Percentiles rank a stretch among this genome's conserved stretches.
Evolutionary conservation across 2,888 invertebrate genomes (phyloP).

Genomic region (Dryobotodes eremita): DNA sequence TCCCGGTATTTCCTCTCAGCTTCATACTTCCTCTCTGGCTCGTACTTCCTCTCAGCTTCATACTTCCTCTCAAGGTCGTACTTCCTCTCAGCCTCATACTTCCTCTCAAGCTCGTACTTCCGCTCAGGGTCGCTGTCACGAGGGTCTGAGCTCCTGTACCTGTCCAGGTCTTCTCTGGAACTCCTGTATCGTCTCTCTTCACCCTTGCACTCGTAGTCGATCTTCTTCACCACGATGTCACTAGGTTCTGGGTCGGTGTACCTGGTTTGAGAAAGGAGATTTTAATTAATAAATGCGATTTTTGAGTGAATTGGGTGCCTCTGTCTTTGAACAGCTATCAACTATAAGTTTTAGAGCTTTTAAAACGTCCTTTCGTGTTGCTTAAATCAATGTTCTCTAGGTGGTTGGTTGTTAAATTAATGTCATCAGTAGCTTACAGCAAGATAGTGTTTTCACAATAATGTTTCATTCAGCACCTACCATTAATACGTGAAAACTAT

Average conservation of each 20-base stretch:
- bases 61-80: conserved; percentile 14
- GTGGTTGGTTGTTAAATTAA: neutral
- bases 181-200: conserved; percentile 76
- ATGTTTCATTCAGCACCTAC: neutral
- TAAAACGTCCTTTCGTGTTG: neutral
- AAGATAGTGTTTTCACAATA: neutral
- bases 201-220: conserved; percentile 80
- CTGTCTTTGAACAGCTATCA: neutral
- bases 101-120: conserved; percentile 58
- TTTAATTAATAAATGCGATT: neutral
- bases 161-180: conserved; percentile 80
- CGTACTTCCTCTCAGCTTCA: conserved; percentile 72
- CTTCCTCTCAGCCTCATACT: conserved; percentile 9
- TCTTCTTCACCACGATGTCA: conserved; percentile 82
- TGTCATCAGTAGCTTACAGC: neutral
- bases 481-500: neutral
- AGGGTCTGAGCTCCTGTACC: conserved; percentile 76
- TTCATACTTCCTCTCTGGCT: conserved; percentile 13
- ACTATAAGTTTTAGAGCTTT: neutral
- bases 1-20: conserved; percentile 70
- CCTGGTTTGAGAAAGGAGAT: conserved; percentile 64
- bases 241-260: conserved; percentile 88
- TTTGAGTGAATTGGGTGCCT: neutral
- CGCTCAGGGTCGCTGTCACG: conserved; percentile 79
- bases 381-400: neutral